phyloP scores from a whole-genome alignment of 2,113 vertebrate species.

The Stigmatopora argus region DNA sequence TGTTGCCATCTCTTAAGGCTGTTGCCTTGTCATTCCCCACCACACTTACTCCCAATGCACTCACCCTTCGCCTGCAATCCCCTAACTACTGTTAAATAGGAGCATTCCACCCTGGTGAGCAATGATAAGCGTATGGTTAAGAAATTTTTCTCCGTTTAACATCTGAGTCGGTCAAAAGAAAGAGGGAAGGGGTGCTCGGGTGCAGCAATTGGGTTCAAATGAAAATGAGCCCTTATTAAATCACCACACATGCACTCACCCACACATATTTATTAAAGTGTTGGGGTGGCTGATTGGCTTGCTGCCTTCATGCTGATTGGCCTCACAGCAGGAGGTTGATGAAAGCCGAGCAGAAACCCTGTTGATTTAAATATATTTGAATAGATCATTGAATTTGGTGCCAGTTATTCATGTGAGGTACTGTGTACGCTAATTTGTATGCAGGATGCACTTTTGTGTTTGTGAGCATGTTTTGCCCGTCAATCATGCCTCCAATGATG shows the following conservation, averaged over 20 bases:
- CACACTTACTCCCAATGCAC: slow-evolving; percentile 36
- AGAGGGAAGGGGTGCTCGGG: neutral
- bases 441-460: slow-evolving; percentile 1
- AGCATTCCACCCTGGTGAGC: slow-evolving; percentile 52
- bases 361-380: slow-evolving; percentile 30
- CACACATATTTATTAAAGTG: slow-evolving; percentile 1
- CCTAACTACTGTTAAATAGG: slow-evolving; percentile 51
- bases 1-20: slow-evolving; percentile 43
- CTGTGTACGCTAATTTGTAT: slow-evolving; percentile 7
- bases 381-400: slow-evolving; percentile 15
- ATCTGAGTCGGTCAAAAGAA: slow-evolving; percentile 29
- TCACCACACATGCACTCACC: neutral
- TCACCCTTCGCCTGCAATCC: slow-evolving; percentile 39
- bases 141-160: slow-evolving; percentile 47
- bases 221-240: slow-evolving; percentile 18
- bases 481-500: slow-evolving; percentile 13
- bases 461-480: slow-evolving; percentile 7
- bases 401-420: neutral
- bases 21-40: slow-evolving; percentile 34
- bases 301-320: slow-evolving; percentile 32
- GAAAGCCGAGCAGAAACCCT: slow-evolving; percentile 26
- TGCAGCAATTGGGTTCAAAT: slow-evolving; percentile 8
- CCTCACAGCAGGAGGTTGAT: slow-evolving; percentile 33
- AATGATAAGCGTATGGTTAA: slow-evolving; percentile 57
- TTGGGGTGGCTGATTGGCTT: slow-evolving; percentile 17